These are phyloP conservation scores for Stomatorhinus ivindoensis DNA, from an alignment of 2,113 vertebrate genomes.

Conservation along the genomic window DNA sequence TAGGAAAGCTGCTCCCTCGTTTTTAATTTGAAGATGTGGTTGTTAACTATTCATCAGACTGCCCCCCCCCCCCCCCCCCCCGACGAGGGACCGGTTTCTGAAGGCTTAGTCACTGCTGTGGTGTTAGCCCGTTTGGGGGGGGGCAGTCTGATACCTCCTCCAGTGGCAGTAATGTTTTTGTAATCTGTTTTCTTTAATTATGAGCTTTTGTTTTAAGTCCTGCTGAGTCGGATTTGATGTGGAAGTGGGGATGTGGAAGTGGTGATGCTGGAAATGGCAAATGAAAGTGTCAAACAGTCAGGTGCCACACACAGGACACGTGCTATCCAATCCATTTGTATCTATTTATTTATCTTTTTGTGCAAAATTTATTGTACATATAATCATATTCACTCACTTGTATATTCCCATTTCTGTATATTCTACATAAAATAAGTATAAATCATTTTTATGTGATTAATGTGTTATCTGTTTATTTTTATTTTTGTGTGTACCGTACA, in stretches of 20 bases:
- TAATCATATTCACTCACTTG: not conserved
- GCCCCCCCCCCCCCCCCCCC: constrained; percentile 19
- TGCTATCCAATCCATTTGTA: not conserved
- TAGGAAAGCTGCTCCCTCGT: constrained; percentile 17
- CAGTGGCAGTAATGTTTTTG: not conserved
- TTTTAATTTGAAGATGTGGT: constrained; percentile 34
- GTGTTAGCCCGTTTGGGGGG: constrained; percentile 8
- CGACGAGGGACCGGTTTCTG: constrained; percentile 16
- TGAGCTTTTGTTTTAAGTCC: not conserved
- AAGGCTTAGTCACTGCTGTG: constrained; percentile 2
- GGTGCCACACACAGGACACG: too few species aligned
- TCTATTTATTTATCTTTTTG: not conserved
- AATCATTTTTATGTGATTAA: not conserved
- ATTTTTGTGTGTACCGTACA: not conserved
- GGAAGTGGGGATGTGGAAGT: constrained; percentile 5
- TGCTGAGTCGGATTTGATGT: constrained; percentile 1
- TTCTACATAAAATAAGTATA: not conserved
- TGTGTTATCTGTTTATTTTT: not conserved
- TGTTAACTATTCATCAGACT: constrained; percentile 37
- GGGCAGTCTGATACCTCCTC: not conserved
- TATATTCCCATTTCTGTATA: not conserved
- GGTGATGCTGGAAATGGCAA: not conserved
- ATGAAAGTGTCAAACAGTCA: not conserved
- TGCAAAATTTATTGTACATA: not conserved
- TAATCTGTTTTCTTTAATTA: constrained; percentile 9